phyloP scores from a whole-genome alignment of 2,797 vertebrate genomes.

The Mionectes olivaceus region DNA sequence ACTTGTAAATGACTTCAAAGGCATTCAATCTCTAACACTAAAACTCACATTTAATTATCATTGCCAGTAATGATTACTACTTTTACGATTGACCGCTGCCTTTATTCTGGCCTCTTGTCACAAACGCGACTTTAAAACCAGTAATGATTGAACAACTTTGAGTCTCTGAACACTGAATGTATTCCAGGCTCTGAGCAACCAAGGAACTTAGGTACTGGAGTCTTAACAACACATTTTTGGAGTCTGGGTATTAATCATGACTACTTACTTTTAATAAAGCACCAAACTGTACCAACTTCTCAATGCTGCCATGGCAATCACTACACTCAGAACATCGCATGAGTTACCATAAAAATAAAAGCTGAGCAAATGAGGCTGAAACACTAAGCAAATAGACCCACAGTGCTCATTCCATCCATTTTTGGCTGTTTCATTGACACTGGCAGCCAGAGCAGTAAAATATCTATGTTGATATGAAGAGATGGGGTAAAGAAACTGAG shows the following conservation, averaged over 20 bases:
- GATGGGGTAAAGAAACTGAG: neutral
- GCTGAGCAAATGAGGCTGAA: neutral
- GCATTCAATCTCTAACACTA: neutral
- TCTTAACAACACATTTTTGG: neutral
- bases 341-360: neutral
- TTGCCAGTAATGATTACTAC: neutral
- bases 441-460: neutral
- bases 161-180: neutral
- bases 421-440: neutral
- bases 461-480: rapidly evolving
- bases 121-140: neutral
- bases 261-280: neutral
- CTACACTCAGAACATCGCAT: neutral
- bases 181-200: neutral
- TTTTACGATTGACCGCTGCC: neutral
- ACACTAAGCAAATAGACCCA: neutral
- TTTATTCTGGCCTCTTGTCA: neutral
- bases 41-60: neutral
- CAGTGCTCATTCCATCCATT: neutral
- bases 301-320: neutral
- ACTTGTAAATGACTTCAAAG: neutral
- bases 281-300: neutral
- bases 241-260: neutral
- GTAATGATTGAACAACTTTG: neutral
- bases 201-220: neutral